Evolutionary conservation across 2,113 vertebrate species (phyloP), one percentile per base, ranked within the genome.

Genomic region (Rynchops niger): DNA sequence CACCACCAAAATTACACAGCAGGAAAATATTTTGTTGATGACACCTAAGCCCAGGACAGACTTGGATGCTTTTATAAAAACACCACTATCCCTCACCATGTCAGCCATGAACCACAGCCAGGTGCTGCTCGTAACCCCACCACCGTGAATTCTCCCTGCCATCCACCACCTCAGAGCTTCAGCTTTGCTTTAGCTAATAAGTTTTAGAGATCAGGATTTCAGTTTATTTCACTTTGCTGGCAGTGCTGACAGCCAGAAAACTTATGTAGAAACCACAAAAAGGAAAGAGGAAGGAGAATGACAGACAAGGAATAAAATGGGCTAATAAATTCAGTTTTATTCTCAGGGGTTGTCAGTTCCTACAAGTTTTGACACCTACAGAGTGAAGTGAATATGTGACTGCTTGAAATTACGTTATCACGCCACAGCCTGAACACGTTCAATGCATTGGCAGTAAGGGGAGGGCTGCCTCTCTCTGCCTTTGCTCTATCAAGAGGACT

Each of bases 391-490:
- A 80, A 7, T 62, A 89, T 53, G 30, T 56, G 65, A 89, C 63
- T 93, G 47, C 69, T 82, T 84, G 76, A 94, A 96, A 95, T 87
- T 59, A 65, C 65, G 85, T 89, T 87, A 89, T 79, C 56, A 56
- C 2, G 9, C 12, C 61, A 82, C 42, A 86, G 89, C 36, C n/a
- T 59, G 88, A 93, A 82, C 20, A 65, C 0, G 3, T 62, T 73
- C 72, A 78, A 71, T 82, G 74, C 42, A 82, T 15, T 78, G 55
- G 69, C 82, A 81, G 63, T 27, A 90, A 77, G 32, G 66, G 53
- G 22, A 85, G 11, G 13, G 29, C 27, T 73, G 19, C 25, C n/a
- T 77, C 62, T 65, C 40, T 81, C 72, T 93, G 56, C 49, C 47
- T 19, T 74, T 81, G 32, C 16, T 67, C 59, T 63, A 3, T 52